phyloP scores from a whole-genome alignment of 2,888 invertebrate species.

The Seira musarum region DNA sequence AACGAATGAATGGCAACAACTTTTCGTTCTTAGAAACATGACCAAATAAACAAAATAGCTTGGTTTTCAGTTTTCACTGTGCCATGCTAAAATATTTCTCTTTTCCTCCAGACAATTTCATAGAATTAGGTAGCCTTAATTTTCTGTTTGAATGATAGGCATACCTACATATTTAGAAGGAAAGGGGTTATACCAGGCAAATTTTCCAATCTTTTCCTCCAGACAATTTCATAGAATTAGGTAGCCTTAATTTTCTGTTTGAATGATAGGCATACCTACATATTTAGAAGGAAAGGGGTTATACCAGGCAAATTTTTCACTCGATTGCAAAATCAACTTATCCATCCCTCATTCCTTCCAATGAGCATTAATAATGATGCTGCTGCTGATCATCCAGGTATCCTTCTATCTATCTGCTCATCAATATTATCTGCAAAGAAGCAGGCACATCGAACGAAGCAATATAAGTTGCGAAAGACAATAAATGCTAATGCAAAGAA shows the following conservation, averaged over 20 bases:
- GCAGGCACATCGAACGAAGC: too few relatives aligned
- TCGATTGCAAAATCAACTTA: neutral
- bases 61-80: neutral
- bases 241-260: neutral
- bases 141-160: neutral
- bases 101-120: neutral
- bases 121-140: neutral
- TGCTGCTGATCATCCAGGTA: too few relatives aligned
- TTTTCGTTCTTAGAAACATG: neutral
- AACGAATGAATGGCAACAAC: neutral
- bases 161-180: too few relatives aligned
- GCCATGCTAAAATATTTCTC: neutral
- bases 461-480: too few relatives aligned
- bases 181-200: neutral
- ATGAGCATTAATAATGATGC: too few relatives aligned
- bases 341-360: too few relatives aligned
- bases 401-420: too few relatives aligned
- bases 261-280: neutral
- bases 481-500: too few relatives aligned
- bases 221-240: neutral
- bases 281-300: too few relatives aligned
- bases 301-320: neutral
- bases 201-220: neutral
- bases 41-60: slow-evolving; percentile 3
- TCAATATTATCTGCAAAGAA: too few relatives aligned